Evolutionary conservation across 1,140 invertebrate species (phyloP).

Genomic region (Drosophila novamexicana): DNA sequence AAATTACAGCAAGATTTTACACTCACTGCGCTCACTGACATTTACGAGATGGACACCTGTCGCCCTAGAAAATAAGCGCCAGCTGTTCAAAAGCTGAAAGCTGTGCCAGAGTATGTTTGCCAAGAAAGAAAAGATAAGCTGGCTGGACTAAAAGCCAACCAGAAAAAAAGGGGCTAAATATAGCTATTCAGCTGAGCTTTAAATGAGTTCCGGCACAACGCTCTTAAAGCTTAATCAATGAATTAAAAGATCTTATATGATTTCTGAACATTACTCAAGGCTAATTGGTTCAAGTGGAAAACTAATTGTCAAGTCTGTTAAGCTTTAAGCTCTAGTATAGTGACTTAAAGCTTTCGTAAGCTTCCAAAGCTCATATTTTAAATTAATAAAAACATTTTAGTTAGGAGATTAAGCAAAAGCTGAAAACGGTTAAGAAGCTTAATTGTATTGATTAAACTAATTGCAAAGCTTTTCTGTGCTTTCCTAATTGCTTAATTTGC

Average conservation of each 20-base stretch:
- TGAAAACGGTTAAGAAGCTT: too few species aligned
- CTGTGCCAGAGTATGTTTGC: not conserved
- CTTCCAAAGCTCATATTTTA: not conserved
- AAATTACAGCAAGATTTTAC: constrained; percentile 45
- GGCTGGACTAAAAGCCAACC: not conserved
- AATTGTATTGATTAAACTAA: too few species aligned
- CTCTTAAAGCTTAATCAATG: not conserved
- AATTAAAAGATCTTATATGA: not conserved
- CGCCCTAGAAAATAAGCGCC: constrained; percentile 2
- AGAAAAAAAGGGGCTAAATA: not conserved
- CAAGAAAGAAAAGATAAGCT: not conserved
- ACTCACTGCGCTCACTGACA: constrained; percentile 17
- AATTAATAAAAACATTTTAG: too few species aligned
- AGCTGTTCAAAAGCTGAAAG: not conserved
- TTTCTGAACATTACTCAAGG: too few species aligned
- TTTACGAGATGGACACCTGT: constrained; percentile 31
- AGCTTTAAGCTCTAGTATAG: too few species aligned
- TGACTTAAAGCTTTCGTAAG: too few species aligned
- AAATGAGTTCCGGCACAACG: not conserved
- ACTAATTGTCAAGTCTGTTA: too few species aligned
- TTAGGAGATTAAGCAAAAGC: too few species aligned
- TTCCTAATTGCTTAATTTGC: too few species aligned
- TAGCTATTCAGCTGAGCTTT: not conserved
- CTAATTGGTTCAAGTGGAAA: too few species aligned
- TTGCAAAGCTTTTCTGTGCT: too few species aligned